Evolutionary conservation across 2,888 invertebrate genomes (phyloP).

Genomic region (Lampropteryx suffumata): DNA sequence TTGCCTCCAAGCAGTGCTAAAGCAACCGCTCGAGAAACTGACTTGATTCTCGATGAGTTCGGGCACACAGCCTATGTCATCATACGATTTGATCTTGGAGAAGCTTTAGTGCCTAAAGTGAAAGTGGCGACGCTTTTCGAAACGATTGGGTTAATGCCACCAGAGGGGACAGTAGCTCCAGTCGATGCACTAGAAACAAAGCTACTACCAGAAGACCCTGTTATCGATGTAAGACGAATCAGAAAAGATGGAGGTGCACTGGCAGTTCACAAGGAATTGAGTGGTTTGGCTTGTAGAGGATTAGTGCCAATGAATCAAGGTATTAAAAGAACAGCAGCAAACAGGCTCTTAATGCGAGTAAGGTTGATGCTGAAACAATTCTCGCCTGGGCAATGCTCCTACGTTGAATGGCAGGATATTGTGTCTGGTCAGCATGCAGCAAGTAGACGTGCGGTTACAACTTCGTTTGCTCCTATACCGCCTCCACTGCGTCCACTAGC

Average conservation of each 20-base stretch:
- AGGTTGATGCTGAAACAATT: conserved; percentile 69
- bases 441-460: conserved; percentile 64
- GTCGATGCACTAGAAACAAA: conserved; percentile 50
- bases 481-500: conserved; percentile 46
- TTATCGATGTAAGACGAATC: conserved; percentile 58
- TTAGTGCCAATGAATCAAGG: conserved; percentile 65
- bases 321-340: conserved; percentile 71
- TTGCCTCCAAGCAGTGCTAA: conserved; percentile 67
- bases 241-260: conserved; percentile 67
- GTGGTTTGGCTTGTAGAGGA: conserved; percentile 58
- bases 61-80: conserved; percentile 58
- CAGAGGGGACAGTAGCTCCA: conserved; percentile 43
- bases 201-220: conserved; percentile 46
- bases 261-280: conserved; percentile 69
- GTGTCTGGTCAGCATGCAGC: conserved; percentile 70
- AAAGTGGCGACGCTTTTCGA: conserved; percentile 57
- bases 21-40: conserved; percentile 52
- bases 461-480: conserved; percentile 70
- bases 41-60: conserved; percentile 52
- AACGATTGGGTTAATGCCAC: conserved; percentile 51
- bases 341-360: conserved; percentile 62
- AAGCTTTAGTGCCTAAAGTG: conserved; percentile 54
- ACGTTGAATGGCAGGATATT: conserved; percentile 64
- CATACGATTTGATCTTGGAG: conserved; percentile 63
- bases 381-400: conserved; percentile 56